Evolutionary conservation across 2,797 vertebrate species (phyloP), one percentile per base, ranked within the genome.

Genomic region (Scarus forsteni): DNA sequence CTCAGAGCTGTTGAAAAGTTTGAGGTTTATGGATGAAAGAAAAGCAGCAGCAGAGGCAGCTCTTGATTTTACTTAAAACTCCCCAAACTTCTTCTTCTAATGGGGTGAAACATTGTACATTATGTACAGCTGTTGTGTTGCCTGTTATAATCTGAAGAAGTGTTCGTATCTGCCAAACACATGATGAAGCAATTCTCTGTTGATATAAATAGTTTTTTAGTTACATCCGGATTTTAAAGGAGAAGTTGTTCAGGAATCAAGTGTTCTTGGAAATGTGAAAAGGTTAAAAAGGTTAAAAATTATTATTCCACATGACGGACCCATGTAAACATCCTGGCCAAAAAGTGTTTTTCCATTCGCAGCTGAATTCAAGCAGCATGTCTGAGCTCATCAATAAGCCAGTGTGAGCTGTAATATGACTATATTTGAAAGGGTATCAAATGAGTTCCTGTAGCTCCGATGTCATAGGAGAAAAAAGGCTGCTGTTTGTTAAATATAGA

Each of bases 351-450:
- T 66, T 51, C 51, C 35, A 27, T 56, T 80, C 73, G 54, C 69
- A 77, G 67, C 70, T 67, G 57, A 85, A 57, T 80, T 77, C 71
- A 66, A 85, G 57, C 75, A 50, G 72, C 75, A 72, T 80, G 66
- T 27, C 27, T 27, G 27, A 27, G 70, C 76, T 83, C 66, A 75
- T 83, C 59, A 11, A 27, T 60, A 78, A 63, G 53, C 76, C 77
- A 51, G 85, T 75, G 65, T 84, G 73, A 87, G 76, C 81, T 27
- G 27, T 27, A 85, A 66, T 61, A 74, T 76, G 36, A 34, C 68
- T 62, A 75, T 88, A 79, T 92, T 91, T 91, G 60, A 80, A 59
- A 58, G 45, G 44, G 75, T 85, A 81, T 88, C 75, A 89, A 87
- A 89, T 80, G 73, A 65, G 45, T 73, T 64, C 71, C 78, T 90